Conservation (phyloP, 2,797 vertebrate species). For the Esox lucius region DNA sequence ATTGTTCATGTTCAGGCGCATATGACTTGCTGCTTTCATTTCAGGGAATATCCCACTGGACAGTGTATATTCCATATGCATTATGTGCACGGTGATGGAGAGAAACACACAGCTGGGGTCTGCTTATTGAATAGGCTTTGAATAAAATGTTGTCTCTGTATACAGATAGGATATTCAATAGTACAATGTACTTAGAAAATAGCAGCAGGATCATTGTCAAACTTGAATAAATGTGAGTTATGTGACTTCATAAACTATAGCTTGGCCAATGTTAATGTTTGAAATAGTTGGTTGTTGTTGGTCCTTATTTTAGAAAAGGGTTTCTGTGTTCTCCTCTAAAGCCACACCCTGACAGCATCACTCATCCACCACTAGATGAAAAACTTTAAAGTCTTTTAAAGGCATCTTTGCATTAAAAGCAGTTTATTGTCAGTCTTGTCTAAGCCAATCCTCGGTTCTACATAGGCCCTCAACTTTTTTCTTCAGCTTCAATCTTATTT, state of each 20-base stretch:
- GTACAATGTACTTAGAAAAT: not conserved
- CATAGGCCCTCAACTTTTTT: slow-evolving; percentile 36
- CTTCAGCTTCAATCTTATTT: slow-evolving; percentile 32
- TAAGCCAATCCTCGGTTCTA: slow-evolving; percentile 46
- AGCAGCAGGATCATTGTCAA: not conserved
- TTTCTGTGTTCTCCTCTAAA: not conserved
- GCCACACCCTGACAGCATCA: not conserved
- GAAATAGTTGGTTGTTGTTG: not conserved
- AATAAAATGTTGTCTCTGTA: not conserved
- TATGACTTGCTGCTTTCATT: not conserved
- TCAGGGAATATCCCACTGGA: not conserved
- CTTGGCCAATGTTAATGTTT: not conserved
- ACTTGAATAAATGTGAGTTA: not conserved
- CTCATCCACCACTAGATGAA: not conserved
- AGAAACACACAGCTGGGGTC: not conserved
- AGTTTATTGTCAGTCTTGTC: slow-evolving; percentile 22
- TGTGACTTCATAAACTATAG: not conserved
- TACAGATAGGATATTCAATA: not conserved
- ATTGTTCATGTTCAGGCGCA: not conserved
- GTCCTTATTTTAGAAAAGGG: not conserved
- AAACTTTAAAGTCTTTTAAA: not conserved
- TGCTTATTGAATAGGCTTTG: not conserved
- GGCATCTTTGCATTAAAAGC: slow-evolving; percentile 6
- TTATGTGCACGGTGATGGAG: not conserved
- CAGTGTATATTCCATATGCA: not conserved